Evolutionary conservation across 2,113 vertebrate species (phyloP), one percentile per base, ranked within the genome.

Genomic region (Oxyura jamaicensis): DNA sequence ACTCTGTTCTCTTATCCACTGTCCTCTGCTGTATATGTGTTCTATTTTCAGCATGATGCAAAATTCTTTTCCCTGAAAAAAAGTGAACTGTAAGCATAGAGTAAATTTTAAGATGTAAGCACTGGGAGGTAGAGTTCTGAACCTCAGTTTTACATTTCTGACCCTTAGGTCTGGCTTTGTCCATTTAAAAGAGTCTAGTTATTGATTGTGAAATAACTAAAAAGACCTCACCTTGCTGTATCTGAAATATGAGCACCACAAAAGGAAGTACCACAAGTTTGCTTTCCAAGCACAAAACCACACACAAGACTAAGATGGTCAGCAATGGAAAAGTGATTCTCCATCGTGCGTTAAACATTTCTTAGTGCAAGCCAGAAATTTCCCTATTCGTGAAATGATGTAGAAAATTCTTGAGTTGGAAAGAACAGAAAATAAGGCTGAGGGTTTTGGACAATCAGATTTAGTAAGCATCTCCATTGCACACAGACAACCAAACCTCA

Each of bases 341-440:
- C 17, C 8, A 25, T 21, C 58, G 18, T 41, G 20, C 2, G 1
- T 22, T 39, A 8, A 22, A 39, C 18, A n/a, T 93, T 88, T 73
- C 36, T 46, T 42, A 78, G 8, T 75, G n/a, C 21, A 75, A 83
- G 28, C 10, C 46, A 88, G 59, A 77, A 77, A 59, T 31, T 48
- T 78, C 13, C 28, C 4, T 59, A 26, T 59, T 66, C 17, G 10
- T 44, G 72, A 91, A 83, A 42, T 5, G 3, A n/a, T 62, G 31
- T 25, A 21, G 25, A 86, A 92, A 81, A 72, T 46, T 59, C 36
- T 42, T 83, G 4, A 46, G 25, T 60, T 31, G 25, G 73, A 83
- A 83, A 74, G 28, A 65, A 22, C 4, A 55, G 18, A 13, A 50
- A 60, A 46, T 0, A 0, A 35, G 10, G 8, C 10, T 55, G 41